Conservation (phyloP, 2,797 vertebrate species). For the Podarcis siculus region DNA sequence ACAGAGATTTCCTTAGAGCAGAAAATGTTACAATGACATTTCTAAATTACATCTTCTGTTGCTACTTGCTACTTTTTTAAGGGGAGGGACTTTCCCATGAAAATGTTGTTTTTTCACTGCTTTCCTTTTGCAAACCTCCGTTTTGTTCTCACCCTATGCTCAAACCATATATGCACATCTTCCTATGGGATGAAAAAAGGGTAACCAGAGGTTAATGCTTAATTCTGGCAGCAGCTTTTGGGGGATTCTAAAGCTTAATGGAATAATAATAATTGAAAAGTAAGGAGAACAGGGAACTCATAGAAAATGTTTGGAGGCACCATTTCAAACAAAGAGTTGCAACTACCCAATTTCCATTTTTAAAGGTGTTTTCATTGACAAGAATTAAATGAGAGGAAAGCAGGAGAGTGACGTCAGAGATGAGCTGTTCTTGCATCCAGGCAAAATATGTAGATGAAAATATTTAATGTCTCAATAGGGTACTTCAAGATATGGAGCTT, state of each 20-base stretch:
- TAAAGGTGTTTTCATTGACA: constrained; percentile 15
- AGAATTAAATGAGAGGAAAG: not conserved
- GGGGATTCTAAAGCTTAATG: constrained; percentile 41
- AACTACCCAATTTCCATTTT: constrained; percentile 16
- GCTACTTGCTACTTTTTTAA: not conserved
- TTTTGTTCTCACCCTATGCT: not conserved
- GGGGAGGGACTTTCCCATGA: not conserved
- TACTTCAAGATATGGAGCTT: not conserved
- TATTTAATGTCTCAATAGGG: not conserved
- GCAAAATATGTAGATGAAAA: constrained; percentile 16
- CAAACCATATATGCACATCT: constrained; percentile 28
- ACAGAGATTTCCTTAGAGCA: not conserved
- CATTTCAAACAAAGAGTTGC: not conserved
- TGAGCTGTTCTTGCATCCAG: not conserved
- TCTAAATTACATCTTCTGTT: not conserved
- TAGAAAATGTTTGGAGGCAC: constrained; percentile 22
- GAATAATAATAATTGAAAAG: constrained; percentile 27
- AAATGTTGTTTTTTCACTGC: not conserved
- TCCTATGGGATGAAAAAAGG: constrained; percentile 19
- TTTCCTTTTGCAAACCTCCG: not conserved
- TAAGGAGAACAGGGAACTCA: not conserved
- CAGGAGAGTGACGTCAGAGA: not conserved
- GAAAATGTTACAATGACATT: not conserved
- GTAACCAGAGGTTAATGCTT: constrained; percentile 13
- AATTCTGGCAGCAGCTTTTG: constrained; percentile 22